These are phyloP conservation scores for Homalodisca vitripennis DNA, from an alignment of 1,140 invertebrate genomes.

Conservation along the genomic window DNA sequence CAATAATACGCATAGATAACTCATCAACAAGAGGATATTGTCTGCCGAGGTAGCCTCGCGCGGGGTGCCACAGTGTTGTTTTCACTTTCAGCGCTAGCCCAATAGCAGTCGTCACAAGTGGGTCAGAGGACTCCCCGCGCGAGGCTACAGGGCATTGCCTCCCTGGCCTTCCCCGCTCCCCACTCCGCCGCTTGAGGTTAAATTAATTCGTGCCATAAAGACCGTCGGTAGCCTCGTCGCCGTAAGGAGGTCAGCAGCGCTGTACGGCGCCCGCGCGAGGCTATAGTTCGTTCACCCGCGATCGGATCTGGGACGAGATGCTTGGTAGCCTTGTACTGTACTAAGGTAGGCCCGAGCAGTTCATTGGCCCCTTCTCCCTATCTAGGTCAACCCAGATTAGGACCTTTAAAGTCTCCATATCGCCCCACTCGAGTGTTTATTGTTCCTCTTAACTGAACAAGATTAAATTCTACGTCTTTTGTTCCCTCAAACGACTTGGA, in stretches of 20 bases:
- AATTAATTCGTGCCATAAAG: constrained; percentile 33
- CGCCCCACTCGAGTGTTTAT: no score
- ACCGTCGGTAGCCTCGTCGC: constrained; percentile 11
- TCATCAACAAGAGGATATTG: no score
- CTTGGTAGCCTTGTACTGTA: constrained; percentile 22
- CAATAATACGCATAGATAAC: no score
- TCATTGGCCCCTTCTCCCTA: constrained; percentile 5
- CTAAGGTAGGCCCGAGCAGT: constrained; percentile 18
- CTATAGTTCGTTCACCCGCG: constrained; percentile 31
- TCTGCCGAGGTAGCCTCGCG: constrained; percentile 38
- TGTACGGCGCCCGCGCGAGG: constrained; percentile 24
- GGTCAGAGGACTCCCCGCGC: constrained; percentile 52
- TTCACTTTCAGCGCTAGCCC: constrained; percentile 49
- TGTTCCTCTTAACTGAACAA: no score
- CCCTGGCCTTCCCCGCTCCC: constrained; percentile 50
- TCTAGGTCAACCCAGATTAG: constrained; percentile 21
- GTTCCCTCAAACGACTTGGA: no score
- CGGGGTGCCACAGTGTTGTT: constrained; percentile 45
- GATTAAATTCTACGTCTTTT: no score
- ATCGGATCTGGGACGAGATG: constrained; percentile 29
- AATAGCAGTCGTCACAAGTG: constrained; percentile 50
- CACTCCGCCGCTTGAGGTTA: constrained; percentile 40
- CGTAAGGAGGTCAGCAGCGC: constrained; percentile 32
- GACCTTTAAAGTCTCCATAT: no score
- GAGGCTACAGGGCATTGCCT: constrained; percentile 55